Evolutionary conservation across 2,888 invertebrate genomes (phyloP), one percentile per base, ranked within the genome.

Genomic region (Metacarcinus magister): DNA sequence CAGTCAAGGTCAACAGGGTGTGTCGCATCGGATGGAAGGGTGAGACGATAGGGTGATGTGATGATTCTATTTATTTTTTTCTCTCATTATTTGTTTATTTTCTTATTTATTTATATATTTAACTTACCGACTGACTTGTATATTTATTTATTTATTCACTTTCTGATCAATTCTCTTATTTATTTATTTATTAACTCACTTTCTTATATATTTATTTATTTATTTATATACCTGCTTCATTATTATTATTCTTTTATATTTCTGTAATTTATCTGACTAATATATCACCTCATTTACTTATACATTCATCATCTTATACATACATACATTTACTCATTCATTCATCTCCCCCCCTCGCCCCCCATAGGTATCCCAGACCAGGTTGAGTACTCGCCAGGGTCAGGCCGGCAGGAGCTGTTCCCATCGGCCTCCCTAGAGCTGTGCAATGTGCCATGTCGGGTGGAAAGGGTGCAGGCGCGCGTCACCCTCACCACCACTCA

Each of bases 1-100:
- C 99, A 97, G 98, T 99, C 97, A 99, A 99, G 98, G 99, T 99
- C 97, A 98, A 98, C 97, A 98, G 98, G 97, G 98, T 98, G 82
- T 99, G 99, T 97, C 98, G 98, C 96, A 98, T 98, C 0, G 98
- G 98, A 19, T 98, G 99, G 98, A 98, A 98, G 98, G 98, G 99
- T 98, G n/a, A 94, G 96, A 39, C 39, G 0, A 39, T 39, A 39
- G 39, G 39, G 39, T 39, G 39, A 39, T 39, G 39, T 39, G 39
- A 2, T 39, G 39, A 39, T 39, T 39, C 2, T 39, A n/a, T 39
- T 39, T 39, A 39, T 39, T 39, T 39, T 39, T 39, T 39, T 39
- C n/a, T 39, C 3, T 54, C 0, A 0, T 54, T 13, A 16, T 16
- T 54, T 54, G 0, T 16, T 54, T 54, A 2, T 54, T 54, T 54